Base-by-base conservation (phyloP, 2,888 invertebrate genomes). In the Trimorus sp. region DNA sequence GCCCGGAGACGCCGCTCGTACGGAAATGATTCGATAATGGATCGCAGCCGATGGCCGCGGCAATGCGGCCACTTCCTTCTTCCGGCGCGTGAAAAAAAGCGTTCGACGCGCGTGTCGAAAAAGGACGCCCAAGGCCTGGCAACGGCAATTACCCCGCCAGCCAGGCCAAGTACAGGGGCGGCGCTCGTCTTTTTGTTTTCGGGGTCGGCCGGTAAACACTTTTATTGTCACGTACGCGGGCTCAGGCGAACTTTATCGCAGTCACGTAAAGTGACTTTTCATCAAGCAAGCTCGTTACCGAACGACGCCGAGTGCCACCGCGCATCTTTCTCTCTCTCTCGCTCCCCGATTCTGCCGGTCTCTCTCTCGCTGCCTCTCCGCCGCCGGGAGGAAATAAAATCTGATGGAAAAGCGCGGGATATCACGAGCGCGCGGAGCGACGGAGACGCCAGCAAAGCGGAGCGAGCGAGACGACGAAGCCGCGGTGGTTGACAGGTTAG, bases 401-500 rank as follows among this genome's bases (percentile, higher is more conserved):
- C 80, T 78, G 73, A 75, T 82, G 78, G 82, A 71, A 82, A 79
- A 82, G 78, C 78, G 54, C 8, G 36, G 58, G 69, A 45, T 69
- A 73, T 58, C 70, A 59, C 54, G 82, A 63, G 63, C 59, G 82
- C 48, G 36, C 40, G 66, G 79, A 37, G 76, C n/a, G 63, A 48
- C 66, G 51, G 42, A 15, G 14, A 40, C 26, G 53, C n/a, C 38
- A 48, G 71, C 54, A 56, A 70, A 79, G 63, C 60, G 11, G 69
- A 74, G 76, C 58, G 68, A 73, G 80, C 58, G 76, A 73, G 56
- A 71, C 53, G 59, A 65, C 51, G 8, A 16, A 38, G 66, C 77
- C 74, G 81, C 79, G 71, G 81, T 80, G 76, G 82, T 81, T 84
- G 84, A 81, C 81, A 84, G 83, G 80, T 83, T 83, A 83, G 83